Percentiles rank a stretch among this genome's conserved stretches.
Conservation (phyloP, 2,888 invertebrate genomes). For the Lottia gigantea region DNA sequence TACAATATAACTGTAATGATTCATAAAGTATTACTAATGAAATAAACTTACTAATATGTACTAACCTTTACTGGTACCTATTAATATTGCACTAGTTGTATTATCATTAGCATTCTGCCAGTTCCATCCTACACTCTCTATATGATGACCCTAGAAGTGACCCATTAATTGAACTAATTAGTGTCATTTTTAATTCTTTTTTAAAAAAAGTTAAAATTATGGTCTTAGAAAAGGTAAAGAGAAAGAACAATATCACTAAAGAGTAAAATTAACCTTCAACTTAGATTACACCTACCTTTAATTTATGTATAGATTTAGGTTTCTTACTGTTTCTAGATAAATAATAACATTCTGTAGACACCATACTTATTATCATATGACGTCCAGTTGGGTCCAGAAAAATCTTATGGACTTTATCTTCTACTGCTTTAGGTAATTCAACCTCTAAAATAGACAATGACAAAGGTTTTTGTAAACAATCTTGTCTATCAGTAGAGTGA, state of each 20-base stretch:
- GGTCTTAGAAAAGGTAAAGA: no score
- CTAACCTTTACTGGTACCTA: slow-evolving; percentile 85
- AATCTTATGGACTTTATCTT: slow-evolving; percentile 69
- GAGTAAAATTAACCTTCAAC: no score
- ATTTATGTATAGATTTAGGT: slow-evolving; percentile 73
- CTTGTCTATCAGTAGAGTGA: no score
- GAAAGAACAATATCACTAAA: no score
- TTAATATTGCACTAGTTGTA: slow-evolving; percentile 83
- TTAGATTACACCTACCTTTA: slow-evolving; percentile 60
- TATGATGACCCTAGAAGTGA: slow-evolving; percentile 77
- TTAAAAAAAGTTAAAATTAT: no score
- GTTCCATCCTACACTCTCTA: slow-evolving; percentile 92
- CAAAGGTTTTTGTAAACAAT: not conserved
- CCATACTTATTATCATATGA: slow-evolving; percentile 83
- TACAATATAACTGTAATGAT: no score
- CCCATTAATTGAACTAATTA: no score
- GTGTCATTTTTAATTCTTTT: no score
- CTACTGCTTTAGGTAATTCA: slow-evolving; percentile 74
- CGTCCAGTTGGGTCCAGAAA: slow-evolving; percentile 89
- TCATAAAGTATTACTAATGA: no score
- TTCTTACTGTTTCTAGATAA: slow-evolving; percentile 82
- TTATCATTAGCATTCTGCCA: slow-evolving; percentile 75
- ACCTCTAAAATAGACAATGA: slow-evolving; percentile 77
- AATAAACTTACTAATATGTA: no score
- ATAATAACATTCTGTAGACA: slow-evolving; percentile 81